Conservation (phyloP, 2,888 invertebrate genomes). For the Tipula helvola region DNA sequence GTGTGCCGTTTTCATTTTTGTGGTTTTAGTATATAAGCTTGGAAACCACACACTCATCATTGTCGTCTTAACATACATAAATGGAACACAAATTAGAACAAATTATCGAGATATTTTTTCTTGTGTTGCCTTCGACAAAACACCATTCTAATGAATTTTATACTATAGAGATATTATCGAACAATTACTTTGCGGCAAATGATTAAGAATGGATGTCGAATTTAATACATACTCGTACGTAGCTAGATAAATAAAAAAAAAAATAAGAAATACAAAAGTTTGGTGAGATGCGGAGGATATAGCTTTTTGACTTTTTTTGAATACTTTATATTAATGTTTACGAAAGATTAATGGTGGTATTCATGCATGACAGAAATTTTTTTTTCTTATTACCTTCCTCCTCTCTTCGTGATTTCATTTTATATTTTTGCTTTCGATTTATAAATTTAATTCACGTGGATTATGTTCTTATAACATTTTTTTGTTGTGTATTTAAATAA, state of each 20-base stretch:
- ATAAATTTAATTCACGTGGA: neutral
- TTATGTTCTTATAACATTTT: neutral
- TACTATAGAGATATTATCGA: neutral
- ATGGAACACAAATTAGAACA: neutral
- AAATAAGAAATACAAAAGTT: neutral
- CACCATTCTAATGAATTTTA: neutral
- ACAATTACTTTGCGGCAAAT: neutral
- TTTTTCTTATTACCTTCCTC: neutral
- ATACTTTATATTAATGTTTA: neutral
- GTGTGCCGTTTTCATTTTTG: neutral
- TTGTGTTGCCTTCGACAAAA: neutral
- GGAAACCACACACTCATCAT: neutral
- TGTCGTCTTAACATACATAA: neutral
- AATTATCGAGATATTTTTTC: neutral
- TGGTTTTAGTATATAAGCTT: neutral
- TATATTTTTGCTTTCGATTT: neutral
- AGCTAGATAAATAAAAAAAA: neutral
- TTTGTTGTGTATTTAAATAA: neutral
- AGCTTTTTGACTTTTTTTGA: neutral
- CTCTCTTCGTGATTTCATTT: neutral
- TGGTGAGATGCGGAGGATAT: neutral
- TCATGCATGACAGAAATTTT: neutral
- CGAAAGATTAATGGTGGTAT: neutral
- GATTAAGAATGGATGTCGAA: neutral
- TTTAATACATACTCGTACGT: neutral